phyloP scores from a whole-genome alignment of 2,113 vertebrate genomes.

The Heptranchias perlo region DNA sequence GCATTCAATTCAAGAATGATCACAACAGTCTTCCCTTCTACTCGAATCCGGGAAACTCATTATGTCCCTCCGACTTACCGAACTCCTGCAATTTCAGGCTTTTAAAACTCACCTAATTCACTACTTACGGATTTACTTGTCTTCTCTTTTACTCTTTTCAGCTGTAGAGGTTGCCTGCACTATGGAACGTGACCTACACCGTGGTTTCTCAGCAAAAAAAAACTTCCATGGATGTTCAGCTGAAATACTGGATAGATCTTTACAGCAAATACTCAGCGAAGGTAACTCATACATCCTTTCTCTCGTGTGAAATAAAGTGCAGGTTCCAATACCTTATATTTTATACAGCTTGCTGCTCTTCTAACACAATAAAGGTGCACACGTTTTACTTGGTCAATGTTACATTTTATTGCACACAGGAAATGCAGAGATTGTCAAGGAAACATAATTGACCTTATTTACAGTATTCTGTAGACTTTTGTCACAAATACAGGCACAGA shows the following conservation, averaged over 20 bases:
- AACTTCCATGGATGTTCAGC: not conserved
- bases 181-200: not conserved
- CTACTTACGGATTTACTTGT: not conserved
- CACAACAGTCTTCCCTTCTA: not conserved
- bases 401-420: slow-evolving; percentile 14
- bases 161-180: not conserved
- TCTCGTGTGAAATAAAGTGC: not conserved
- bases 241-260: not conserved
- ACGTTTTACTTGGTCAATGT: not conserved
- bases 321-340: not conserved
- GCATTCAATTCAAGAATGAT: not conserved
- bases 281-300: not conserved
- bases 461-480: not conserved
- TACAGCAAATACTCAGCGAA: not conserved
- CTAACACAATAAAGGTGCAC: not conserved
- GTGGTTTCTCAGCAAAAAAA: not conserved
- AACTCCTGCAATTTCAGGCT: not conserved
- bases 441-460: not conserved
- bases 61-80: not conserved
- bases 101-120: not conserved
- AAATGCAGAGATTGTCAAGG: not conserved
- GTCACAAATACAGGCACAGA: not conserved
- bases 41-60: not conserved
- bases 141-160: not conserved
- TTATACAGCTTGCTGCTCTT: no score